phyloP scores from a whole-genome alignment of 2,888 invertebrate genomes.

The Hirtodrosophila alboralis region DNA sequence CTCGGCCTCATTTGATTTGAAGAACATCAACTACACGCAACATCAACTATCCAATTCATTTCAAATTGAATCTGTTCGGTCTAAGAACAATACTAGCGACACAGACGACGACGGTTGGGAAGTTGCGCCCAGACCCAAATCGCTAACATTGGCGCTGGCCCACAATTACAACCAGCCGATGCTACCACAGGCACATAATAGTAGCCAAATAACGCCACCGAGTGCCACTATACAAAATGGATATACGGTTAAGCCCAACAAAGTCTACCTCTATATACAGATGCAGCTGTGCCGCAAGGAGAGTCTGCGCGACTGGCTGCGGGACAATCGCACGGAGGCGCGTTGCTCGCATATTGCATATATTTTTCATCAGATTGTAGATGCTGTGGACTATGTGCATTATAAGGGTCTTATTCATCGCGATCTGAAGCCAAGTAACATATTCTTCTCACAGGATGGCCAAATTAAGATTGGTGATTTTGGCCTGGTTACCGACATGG shows the following conservation, averaged over 20 bases:
- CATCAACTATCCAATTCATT: slow-evolving; percentile 82
- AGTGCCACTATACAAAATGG: slow-evolving; percentile 45
- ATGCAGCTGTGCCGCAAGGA: slow-evolving; percentile 97
- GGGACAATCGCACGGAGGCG: slow-evolving; percentile 85
- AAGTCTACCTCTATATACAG: slow-evolving; percentile 96
- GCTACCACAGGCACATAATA: slow-evolving; percentile 13
- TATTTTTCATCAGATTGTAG: slow-evolving; percentile 95
- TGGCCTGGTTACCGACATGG: slow-evolving; percentile 96
- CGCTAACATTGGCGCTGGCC: slow-evolving; percentile 81
- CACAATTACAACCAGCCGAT: slow-evolving; percentile 46
- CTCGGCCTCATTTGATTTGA: slow-evolving; percentile 72
- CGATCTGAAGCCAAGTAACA: slow-evolving; percentile 97
- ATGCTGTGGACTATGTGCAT: slow-evolving; percentile 98
- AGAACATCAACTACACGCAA: slow-evolving; percentile 78
- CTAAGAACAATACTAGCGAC: slow-evolving; percentile 58
- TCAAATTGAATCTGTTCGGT: slow-evolving; percentile 83
- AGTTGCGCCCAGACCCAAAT: slow-evolving; percentile 59
- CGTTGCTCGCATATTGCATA: slow-evolving; percentile 86
- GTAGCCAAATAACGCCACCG: slow-evolving; percentile 27
- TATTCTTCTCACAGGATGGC: slow-evolving; percentile 96
- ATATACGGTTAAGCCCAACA: slow-evolving; percentile 72
- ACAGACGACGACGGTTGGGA: slow-evolving; percentile 43
- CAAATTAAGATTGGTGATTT: slow-evolving; percentile 98
- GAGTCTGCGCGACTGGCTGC: slow-evolving; percentile 96
- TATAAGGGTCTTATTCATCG: slow-evolving; percentile 96